Conservation (phyloP, 2,797 vertebrate species). For the Acanthornis magna region DNA sequence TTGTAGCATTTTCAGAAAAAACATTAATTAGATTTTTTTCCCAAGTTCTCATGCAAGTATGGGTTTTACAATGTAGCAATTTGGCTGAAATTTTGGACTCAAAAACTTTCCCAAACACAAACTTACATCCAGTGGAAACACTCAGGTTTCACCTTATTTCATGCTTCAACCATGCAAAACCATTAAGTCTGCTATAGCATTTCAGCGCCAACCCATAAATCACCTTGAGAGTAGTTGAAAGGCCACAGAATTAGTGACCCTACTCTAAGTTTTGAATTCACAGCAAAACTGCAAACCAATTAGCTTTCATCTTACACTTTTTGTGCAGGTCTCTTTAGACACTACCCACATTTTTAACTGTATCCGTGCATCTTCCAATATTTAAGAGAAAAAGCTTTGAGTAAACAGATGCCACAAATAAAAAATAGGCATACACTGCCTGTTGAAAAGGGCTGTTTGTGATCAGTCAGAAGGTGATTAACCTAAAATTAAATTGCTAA, state of each 20-base stretch:
- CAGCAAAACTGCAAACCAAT: not conserved
- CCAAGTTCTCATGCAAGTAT: not conserved
- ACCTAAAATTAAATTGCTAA: not conserved
- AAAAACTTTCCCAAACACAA: not conserved
- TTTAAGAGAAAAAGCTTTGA: not conserved
- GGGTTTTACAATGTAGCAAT: not conserved
- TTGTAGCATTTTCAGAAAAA: not conserved
- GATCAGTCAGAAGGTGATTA: not conserved
- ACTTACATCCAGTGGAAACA: not conserved
- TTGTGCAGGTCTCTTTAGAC: not conserved
- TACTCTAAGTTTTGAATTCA: conserved; percentile 23
- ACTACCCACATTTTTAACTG: not conserved
- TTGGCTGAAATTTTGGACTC: not conserved
- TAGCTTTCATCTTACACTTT: conserved; percentile 7
- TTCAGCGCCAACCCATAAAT: conserved; percentile 47
- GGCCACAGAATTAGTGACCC: conserved; percentile 30
- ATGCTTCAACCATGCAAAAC: conserved; percentile 54
- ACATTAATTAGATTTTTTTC: not conserved
- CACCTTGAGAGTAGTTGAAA: conserved; percentile 8
- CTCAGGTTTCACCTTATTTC: conserved; percentile 39
- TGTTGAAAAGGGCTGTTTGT: not conserved
- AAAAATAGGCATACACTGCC: not conserved
- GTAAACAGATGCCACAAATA: not conserved
- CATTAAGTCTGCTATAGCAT: conserved; percentile 28
- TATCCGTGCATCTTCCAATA: not conserved